Percentiles rank a stretch among this genome's conserved stretches.
phyloP scores from a whole-genome alignment of 2,113 vertebrate genomes.

The Pluvialis apricaria region DNA sequence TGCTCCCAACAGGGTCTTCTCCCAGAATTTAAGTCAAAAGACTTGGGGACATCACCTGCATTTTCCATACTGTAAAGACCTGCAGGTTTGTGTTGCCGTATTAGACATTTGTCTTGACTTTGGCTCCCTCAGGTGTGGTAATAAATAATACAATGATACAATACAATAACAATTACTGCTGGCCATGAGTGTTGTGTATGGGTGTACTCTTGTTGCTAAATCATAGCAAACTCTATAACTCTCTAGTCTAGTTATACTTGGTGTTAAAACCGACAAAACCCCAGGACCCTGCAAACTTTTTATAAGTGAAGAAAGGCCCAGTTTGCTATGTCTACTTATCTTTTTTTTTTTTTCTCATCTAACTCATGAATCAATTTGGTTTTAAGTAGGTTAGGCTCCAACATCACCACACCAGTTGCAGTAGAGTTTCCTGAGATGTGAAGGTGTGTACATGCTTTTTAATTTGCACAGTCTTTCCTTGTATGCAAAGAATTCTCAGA shows the following conservation, averaged over 20 bases:
- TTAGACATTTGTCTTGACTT: neutral
- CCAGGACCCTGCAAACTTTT: neutral
- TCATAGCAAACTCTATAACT: neutral
- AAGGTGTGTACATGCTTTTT: neutral
- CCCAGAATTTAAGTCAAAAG: neutral
- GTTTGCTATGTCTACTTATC: neutral
- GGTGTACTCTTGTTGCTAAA: neutral
- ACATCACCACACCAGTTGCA: neutral
- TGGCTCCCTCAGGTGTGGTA: neutral
- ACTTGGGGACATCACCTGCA: accelerated
- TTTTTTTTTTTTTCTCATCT: neutral
- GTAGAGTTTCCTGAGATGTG: neutral
- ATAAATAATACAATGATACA: neutral
- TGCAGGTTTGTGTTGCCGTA: neutral
- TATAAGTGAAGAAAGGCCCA: neutral
- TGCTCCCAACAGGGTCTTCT: neutral
- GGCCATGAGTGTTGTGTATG: neutral
- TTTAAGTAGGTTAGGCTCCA: neutral
- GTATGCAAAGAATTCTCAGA: neutral
- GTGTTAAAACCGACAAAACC: neutral
- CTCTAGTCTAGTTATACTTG: neutral
- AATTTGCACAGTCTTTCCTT: neutral
- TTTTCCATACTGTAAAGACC: neutral
- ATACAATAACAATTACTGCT: neutral
- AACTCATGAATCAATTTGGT: neutral